Conservation (phyloP, 2,888 invertebrate genomes). For the Cyclophora albipunctata region DNA sequence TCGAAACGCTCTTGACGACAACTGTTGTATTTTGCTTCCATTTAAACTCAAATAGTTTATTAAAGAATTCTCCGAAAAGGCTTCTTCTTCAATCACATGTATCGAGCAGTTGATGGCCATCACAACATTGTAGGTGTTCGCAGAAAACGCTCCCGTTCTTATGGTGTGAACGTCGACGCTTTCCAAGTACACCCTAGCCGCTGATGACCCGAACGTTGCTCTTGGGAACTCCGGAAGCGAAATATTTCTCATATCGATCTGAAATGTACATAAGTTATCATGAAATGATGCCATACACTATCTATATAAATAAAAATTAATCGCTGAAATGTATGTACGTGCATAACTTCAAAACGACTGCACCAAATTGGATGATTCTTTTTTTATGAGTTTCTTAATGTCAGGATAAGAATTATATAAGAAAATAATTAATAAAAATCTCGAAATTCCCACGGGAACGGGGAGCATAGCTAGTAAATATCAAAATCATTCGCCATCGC, state of each 20-base stretch:
- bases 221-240: conserved; percentile 75
- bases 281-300: neutral
- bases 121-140: conserved; percentile 78
- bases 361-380: too few species aligned
- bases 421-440: too few species aligned
- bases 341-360: too few species aligned
- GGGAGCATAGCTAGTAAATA: neutral
- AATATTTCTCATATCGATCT: conserved; percentile 80
- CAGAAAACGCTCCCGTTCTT: conserved; percentile 78
- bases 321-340: too few species aligned
- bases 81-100: conserved; percentile 75
- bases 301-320: neutral
- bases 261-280: conserved; percentile 27
- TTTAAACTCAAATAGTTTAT: conserved; percentile 77
- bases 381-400: too few species aligned
- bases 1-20: conserved; percentile 76
- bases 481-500: conserved; percentile 15
- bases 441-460: too few species aligned
- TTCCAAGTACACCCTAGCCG: conserved; percentile 75
- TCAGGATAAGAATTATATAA: too few species aligned
- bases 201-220: conserved; percentile 78
- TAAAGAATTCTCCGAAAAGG: conserved; percentile 77
- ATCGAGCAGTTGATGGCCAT: conserved; percentile 78
- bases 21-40: conserved; percentile 72
- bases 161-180: conserved; percentile 70